A percentile compares a stretch with the other conserved stretches of the same genome.
Evolutionary conservation across 2,113 vertebrate species (phyloP).

Genomic region (Thryonomys swinderianus): DNA sequence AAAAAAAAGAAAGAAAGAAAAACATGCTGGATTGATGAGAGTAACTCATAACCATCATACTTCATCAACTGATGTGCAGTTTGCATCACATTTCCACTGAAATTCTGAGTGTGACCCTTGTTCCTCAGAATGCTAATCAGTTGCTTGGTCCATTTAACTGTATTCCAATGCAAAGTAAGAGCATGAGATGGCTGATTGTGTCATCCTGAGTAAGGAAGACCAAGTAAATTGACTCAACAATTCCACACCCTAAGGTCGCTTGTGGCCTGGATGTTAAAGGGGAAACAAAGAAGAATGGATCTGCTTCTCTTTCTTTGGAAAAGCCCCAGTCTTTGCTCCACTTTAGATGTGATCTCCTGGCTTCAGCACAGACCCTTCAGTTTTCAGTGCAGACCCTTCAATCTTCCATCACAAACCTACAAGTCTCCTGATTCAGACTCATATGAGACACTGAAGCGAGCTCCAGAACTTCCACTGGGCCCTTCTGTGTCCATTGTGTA

Average conservation of each 20-base stretch:
- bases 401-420: background rate
- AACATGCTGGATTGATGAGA: background rate
- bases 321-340: background rate
- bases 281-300: background rate
- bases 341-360: background rate
- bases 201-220: background rate
- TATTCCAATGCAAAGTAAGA: background rate
- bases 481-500: background rate
- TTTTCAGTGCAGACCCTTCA: background rate
- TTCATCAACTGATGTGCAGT: background rate
- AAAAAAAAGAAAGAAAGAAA: too few relatives aligned
- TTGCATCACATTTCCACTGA: background rate
- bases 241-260: background rate
- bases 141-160: background rate
- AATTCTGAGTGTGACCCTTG: background rate
- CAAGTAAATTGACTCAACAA: background rate
- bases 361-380: background rate
- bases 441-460: background rate
- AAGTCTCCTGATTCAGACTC: background rate
- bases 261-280: background rate
- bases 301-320: background rate
- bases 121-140: background rate
- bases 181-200: background rate
- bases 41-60: background rate
- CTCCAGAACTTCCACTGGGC: background rate